Evolutionary conservation across 1,140 invertebrate genomes (phyloP), one percentile per base, ranked within the genome.

Genomic region (Bicyclus anynana): DNA sequence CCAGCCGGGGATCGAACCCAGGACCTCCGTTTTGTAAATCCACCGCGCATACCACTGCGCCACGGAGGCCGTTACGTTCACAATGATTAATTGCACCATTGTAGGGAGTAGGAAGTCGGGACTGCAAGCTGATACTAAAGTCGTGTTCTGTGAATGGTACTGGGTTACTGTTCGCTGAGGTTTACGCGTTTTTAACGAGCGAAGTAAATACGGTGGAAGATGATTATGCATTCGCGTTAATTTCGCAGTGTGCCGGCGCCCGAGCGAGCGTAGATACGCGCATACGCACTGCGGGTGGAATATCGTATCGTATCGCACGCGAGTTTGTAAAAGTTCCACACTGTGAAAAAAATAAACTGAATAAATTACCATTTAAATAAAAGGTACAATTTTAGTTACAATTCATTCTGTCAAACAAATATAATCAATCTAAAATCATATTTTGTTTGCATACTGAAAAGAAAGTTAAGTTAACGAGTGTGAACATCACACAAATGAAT

Each of bases 21-120:
- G n/a, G n/a, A n/a, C n/a, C n/a, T n/a, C n/a, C n/a, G n/a, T n/a
- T n/a, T n/a, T n/a, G n/a, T n/a, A n/a, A n/a, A n/a, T n/a, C n/a
- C n/a, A n/a, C n/a, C n/a, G n/a, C n/a, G n/a, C n/a, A n/a, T n/a
- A n/a, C n/a, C n/a, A n/a, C n/a, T n/a, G n/a, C n/a, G n/a, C n/a
- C n/a, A n/a, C n/a, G n/a, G n/a, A n/a, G n/a, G n/a, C n/a, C n/a
- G n/a, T 77, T 74, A 77, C 62, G 71, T 64, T 65, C 42, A 38
- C 33, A 69, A 71, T 78, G 80, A 85, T 83, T 80, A 76, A 85
- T 81, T 27, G 72, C 58, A 69, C 62, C 65, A 83, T 85, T 85
- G 78, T 85, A 51, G 37, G 44, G 47, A 53, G 35, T 27, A 16
- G 13, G 17, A 17, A 23, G 49, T 18, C 20, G 49, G 9, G 20